Base-by-base conservation (phyloP, 2,113 vertebrate genomes). In the Lophius piscatorius region DNA sequence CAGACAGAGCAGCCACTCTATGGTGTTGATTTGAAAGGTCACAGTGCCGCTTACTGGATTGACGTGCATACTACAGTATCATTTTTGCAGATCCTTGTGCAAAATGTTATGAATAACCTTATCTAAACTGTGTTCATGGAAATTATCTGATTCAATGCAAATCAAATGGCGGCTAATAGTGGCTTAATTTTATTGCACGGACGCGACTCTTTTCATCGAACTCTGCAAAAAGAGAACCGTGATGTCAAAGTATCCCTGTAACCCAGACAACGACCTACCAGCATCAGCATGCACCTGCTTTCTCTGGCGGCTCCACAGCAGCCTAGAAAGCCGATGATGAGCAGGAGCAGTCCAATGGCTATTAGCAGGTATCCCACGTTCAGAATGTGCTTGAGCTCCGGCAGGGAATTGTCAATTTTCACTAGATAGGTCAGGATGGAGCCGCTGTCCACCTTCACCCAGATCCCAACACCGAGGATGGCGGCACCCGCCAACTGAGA, bases 321-420 rank as follows among this genome's bases (percentile, higher is more conserved):
- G 63, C 92, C 93, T 6, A 93, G 86, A 35, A 94, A 93, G n/a
- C 92, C 93, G 9, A 93, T 83, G 54, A 93, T 0, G 9, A 92
- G 41, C 46, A 94, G 85, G 9, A 94, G 58, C 0, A 29, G 42
- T 0, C 93, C 93, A 0, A 92, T 12, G 0, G 88, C 89, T 0
- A 94, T 93, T 80, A 93, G 78, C 65, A 94, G 85, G 77, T 93
- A 93, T 11, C 89, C 91, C 49, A 93, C 91, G 1, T 93, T 89
- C 16, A 91, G 75, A 26, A 93, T 47, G 80, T 93, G 91, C 9
- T 39, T 60, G 11, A 94, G 70, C 45, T 89, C 69, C 1, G 60
- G 0, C 0, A 90, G 76, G 0, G 64, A 77, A 1, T 74, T n/a
- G 0, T 78, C 36, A 1, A 90, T 76, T 1, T 74, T 56, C 9